phyloP scores from a whole-genome alignment of 2,888 invertebrate genomes.

The Plutella xylostella region DNA sequence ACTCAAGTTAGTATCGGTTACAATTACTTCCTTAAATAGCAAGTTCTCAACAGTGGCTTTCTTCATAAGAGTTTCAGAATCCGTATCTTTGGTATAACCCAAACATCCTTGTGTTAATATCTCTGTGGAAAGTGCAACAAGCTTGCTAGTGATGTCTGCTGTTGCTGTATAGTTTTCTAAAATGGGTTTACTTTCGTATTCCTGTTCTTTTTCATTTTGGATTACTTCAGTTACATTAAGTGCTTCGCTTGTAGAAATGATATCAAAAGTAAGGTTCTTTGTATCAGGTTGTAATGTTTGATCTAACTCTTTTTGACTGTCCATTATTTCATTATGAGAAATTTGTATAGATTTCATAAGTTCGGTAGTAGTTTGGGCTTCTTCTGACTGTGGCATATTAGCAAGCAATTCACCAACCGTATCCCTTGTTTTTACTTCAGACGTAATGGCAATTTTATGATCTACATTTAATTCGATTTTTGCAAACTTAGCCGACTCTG shows the following conservation, averaged over 20 bases:
- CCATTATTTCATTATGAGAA: conserved; percentile 48
- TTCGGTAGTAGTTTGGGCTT: conserved; percentile 40
- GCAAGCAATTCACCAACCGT: conserved; percentile 33
- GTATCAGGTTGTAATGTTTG: conserved; percentile 27
- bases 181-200: conserved; percentile 20
- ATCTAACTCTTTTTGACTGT: conserved; percentile 45
- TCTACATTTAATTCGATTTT: conserved; percentile 58
- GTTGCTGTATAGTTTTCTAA: conserved; percentile 40
- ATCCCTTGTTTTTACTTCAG: conserved; percentile 49
- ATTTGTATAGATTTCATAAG: conserved; percentile 41
- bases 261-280: conserved; percentile 35
- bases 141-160: conserved; percentile 51
- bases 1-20: conserved; percentile 60
- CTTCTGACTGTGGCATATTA: conserved; percentile 32
- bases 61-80: conserved; percentile 24
- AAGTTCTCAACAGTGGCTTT: conserved; percentile 65
- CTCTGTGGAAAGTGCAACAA: conserved; percentile 65
- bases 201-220: conserved; percentile 48
- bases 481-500: conserved; percentile 57
- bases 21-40: conserved; percentile 62
- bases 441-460: conserved; percentile 62
- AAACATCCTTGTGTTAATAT: conserved; percentile 47
- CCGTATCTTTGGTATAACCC: conserved; percentile 27
- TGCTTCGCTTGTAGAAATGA: conserved; percentile 33
- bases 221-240: conserved; percentile 43